Evolutionary conservation across 2,888 invertebrate species (phyloP), one percentile per base, ranked within the genome.

Genomic region (Nephrocerus scutellatus): DNA sequence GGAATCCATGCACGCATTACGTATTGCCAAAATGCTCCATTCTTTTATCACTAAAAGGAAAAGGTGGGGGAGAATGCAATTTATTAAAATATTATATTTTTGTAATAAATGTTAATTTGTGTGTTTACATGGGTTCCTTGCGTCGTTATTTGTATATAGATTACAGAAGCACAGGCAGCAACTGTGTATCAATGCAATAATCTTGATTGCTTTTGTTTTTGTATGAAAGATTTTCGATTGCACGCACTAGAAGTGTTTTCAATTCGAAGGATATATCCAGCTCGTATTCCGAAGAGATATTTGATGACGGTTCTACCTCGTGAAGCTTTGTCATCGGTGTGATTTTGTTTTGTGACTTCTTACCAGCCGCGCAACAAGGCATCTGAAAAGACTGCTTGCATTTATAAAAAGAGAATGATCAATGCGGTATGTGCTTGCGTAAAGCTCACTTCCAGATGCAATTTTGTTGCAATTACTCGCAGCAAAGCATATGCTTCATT

Each of bases 71-170:
- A n/a, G n/a, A n/a, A n/a, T n/a, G n/a, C n/a, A n/a, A n/a, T n/a
- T n/a, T n/a, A n/a, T n/a, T n/a, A n/a, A n/a, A n/a, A n/a, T n/a
- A n/a, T n/a, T n/a, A n/a, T n/a, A n/a, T n/a, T n/a, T n/a, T n/a
- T n/a, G n/a, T n/a, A n/a, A n/a, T n/a, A n/a, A n/a, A n/a, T n/a
- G n/a, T n/a, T n/a, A n/a, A n/a, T n/a, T n/a, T n/a, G n/a, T n/a
- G n/a, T n/a, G n/a, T n/a, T 57, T 84, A 90, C 90, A 74, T 46
- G 92, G 92, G 79, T 92, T 92, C 51, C 84, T 75, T 0, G 84
- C 87, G 70, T 92, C 92, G 55, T 90, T 83, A 53, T 81, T 83
- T 51, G 88, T 88, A 62, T 86, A n/a, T n/a, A n/a, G n/a, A 87
- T 56, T 91, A 87, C 22, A 91, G 70, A 7, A 92, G 70, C 15